A percentile compares a stretch with the other conserved stretches of the same genome.
phyloP scores from a whole-genome alignment of 2,797 vertebrate species.

The Xenopus petersii region DNA sequence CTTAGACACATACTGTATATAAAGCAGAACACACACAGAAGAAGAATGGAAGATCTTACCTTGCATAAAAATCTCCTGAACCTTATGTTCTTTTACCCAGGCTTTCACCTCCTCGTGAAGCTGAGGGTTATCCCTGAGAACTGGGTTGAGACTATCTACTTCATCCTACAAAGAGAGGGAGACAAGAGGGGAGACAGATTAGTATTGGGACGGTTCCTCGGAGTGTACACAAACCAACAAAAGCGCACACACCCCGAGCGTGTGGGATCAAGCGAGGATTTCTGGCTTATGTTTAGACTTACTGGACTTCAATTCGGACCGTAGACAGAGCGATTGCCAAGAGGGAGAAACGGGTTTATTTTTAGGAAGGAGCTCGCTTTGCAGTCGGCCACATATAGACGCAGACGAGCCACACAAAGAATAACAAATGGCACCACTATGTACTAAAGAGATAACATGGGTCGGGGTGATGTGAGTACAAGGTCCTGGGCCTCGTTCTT shows the following conservation, averaged over 20 bases:
- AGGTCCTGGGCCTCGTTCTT: too few species aligned
- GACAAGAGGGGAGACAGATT: slow-evolving; percentile 55
- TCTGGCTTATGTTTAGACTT: background rate
- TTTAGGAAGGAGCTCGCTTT: slow-evolving; percentile 16
- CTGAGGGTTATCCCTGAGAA: slow-evolving; percentile 94
- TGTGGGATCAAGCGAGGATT: slow-evolving; percentile 9
- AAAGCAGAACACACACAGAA: too few species aligned
- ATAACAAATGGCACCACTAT: background rate
- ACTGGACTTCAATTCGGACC: slow-evolving; percentile 16
- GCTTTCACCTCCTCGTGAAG: slow-evolving; percentile 94
- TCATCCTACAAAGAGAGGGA: slow-evolving; percentile 84
- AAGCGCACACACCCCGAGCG: background rate
- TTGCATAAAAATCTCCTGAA: slow-evolving; percentile 99
- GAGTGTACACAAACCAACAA: slow-evolving; percentile 4
- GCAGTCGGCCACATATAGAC: slow-evolving; percentile 26
- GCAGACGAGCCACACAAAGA: background rate
- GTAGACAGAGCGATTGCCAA: slow-evolving; percentile 19
- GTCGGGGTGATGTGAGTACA: too few species aligned
- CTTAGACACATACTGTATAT: too few species aligned
- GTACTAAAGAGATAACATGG: background rate
- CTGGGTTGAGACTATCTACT: slow-evolving; percentile 90
- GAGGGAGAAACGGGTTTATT: slow-evolving; percentile 28
- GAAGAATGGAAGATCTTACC: slow-evolving; percentile 69
- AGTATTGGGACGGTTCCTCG: background rate
- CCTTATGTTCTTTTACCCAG: slow-evolving; percentile 98